Evolutionary conservation across 2,113 vertebrate genomes (phyloP).

Genomic region (Chlamydotis undulata): DNA sequence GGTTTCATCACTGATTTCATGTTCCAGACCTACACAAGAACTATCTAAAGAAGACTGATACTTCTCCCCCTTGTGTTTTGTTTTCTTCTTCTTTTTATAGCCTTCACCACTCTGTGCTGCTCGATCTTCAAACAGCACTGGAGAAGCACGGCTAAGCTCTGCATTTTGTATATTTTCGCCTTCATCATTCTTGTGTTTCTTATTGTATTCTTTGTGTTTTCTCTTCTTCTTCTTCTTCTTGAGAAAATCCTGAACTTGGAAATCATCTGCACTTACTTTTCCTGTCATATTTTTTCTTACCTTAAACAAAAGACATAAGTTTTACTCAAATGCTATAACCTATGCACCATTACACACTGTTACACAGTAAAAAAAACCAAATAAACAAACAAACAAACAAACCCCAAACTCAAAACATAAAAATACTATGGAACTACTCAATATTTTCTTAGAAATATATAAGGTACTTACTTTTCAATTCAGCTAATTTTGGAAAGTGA

Average conservation of each 20-base stretch:
- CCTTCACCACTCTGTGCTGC: not conserved
- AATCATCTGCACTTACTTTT: not conserved
- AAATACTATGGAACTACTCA: not conserved
- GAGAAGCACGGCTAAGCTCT: rapidly evolving
- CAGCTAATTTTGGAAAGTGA: not conserved
- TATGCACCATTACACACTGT: rapidly evolving
- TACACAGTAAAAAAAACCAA: not conserved
- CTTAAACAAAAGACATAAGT: not conserved
- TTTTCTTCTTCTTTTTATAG: not conserved
- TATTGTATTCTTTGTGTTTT: not conserved
- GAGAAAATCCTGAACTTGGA: not conserved
- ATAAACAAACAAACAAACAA: not conserved
- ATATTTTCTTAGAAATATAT: not conserved
- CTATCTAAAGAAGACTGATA: not conserved
- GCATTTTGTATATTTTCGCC: rapidly evolving
- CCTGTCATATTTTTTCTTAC: constrained; percentile 20
- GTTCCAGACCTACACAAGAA: not conserved
- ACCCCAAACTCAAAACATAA: not conserved
- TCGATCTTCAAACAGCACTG: not conserved
- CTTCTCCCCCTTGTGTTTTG: not conserved
- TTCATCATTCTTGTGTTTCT: not conserved
- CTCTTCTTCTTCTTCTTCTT: constrained; percentile 62
- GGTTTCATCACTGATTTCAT: not conserved
- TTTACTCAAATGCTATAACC: not conserved
- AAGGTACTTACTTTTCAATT: not conserved